Base-by-base conservation (phyloP, 2,797 vertebrate genomes). In the Syngnathus rostellatus region DNA sequence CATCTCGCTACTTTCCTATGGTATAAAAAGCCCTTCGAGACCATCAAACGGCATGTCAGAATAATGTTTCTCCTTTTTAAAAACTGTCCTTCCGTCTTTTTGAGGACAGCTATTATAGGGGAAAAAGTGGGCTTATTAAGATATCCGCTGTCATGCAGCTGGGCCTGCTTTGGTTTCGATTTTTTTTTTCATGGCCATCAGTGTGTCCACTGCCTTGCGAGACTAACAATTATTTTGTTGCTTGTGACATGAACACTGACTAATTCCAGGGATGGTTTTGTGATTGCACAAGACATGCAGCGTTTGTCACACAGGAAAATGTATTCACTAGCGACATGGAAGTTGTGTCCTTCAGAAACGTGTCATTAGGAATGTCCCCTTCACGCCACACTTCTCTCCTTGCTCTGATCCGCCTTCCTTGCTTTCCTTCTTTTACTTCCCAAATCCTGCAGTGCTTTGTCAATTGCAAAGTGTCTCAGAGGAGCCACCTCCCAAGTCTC, bases 211-310 rank as follows among this genome's bases (percentile, higher is more conserved):
- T 83, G 82, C 79, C 86, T 85, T 78, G 39, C 89, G 85, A 81
- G 86, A 88, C 90, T 90, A 92, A 93, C 92, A 94, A 92, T 94
- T 94, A 93, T 93, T 86, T 81, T 76, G 74, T 88, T 89, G 91
- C 91, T 92, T 91, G 88, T 93, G 89, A 53, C 70, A 62, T 60
- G 89, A 87, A 87, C 81, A 71, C 92, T 92, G 91, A 93, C 92
- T 93, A 93, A 93, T 91, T 91, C 91, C 90, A 82, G 81, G 90
- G 90, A 91, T 87, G 74, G 76, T 55, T 62, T 86, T 82, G 90
- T 92, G 92, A 93, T 93, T 93, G 90, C 92, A 87, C 83, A 84
- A 66, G 90, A 90, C 90, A 89, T 82, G 77, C 72, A 86, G 77
- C 82, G 77, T 79, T 69, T 76, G 39, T 88, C 88, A 87, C 88